Evolutionary conservation across 2,888 invertebrate genomes (phyloP).

Genomic region (Dione juno): DNA sequence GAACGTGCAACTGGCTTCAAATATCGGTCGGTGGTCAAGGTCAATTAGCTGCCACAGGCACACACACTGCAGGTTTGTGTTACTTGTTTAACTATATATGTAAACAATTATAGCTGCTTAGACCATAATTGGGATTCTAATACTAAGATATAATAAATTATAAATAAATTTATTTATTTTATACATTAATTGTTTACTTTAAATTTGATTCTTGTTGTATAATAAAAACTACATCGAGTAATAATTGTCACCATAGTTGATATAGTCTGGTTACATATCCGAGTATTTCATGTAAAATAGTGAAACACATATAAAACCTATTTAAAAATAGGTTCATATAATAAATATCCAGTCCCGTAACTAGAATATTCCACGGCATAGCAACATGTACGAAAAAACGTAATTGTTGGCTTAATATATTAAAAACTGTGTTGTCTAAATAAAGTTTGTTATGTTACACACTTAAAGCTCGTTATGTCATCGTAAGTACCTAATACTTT

Average conservation of each 20-base stretch:
- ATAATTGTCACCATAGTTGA: neutral
- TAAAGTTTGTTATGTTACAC: no score
- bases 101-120: neutral
- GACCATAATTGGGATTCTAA: neutral
- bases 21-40: slow-evolving; percentile 13
- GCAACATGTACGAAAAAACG: neutral
- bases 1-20: neutral
- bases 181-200: neutral
- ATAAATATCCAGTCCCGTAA: neutral
- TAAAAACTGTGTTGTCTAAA: no score
- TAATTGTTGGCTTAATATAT: neutral
- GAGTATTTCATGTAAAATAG: no score
- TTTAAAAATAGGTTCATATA: neutral
- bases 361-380: no score
- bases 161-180: neutral
- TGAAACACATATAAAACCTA: no score
- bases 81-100: neutral
- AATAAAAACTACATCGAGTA: neutral
- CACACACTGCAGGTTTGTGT: neutral
- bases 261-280: neutral
- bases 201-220: neutral
- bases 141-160: neutral
- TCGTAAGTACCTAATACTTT: no score
- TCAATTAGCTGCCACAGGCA: neutral
- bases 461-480: no score